Evolutionary conservation across 2,888 invertebrate species (phyloP).

Genomic region (Heliconius ismenius): DNA sequence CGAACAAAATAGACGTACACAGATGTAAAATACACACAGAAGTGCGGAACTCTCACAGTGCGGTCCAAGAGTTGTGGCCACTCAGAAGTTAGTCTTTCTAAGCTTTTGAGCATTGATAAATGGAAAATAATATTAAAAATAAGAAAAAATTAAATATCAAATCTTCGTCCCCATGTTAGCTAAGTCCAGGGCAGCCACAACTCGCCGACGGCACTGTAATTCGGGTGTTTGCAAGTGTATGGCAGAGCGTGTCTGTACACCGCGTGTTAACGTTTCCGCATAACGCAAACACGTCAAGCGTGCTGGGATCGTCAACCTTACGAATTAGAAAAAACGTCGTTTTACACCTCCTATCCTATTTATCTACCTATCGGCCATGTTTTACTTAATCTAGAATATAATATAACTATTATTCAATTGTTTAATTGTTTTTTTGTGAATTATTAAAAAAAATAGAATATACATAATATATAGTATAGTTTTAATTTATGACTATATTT

Average conservation of each 20-base stretch:
- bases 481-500: not conserved
- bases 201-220: conserved; percentile 45
- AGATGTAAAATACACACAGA: conserved; percentile 58
- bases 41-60: conserved; percentile 52
- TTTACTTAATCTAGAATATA: conserved; percentile 24
- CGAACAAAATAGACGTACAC: conserved; percentile 68
- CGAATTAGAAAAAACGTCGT: conserved; percentile 75
- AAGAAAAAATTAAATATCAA: not conserved
- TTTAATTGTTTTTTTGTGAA: not conserved
- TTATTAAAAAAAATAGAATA: not conserved
- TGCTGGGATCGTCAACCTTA: conserved; percentile 80
- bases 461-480: no score
- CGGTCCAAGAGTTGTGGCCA: not conserved
- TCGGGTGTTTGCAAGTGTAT: conserved; percentile 66
- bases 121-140: not conserved
- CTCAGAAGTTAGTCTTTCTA: not conserved
- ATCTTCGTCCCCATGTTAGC: not conserved
- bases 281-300: conserved; percentile 72
- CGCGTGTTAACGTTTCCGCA: conserved; percentile 82
- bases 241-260: conserved; percentile 56
- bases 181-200: no score
- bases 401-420: not conserved
- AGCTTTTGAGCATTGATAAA: not conserved
- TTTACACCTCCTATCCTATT: conserved; percentile 50
- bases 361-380: conserved; percentile 32